These are phyloP conservation scores for Octodonta nipae DNA, from an alignment of 2,888 invertebrate genomes.

Conservation along the genomic window DNA sequence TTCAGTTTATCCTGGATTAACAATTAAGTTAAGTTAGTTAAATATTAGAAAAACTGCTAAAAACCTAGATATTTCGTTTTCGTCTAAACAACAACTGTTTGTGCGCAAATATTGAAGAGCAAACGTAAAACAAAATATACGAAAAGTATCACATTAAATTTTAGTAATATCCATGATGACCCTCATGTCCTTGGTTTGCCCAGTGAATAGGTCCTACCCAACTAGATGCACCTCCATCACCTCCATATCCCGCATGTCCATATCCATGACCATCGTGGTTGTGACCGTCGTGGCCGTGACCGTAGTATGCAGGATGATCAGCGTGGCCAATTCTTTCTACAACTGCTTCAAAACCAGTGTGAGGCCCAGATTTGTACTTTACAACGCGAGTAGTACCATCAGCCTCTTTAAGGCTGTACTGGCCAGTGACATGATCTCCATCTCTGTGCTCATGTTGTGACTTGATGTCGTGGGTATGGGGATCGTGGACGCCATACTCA, in stretches of 20 bases:
- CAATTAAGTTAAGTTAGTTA: no score
- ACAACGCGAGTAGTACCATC: slow-evolving; percentile 33
- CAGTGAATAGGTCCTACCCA: slow-evolving; percentile 21
- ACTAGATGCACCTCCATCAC: slow-evolving; percentile 15
- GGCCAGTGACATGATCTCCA: slow-evolving; percentile 30
- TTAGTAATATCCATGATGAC: background rate
- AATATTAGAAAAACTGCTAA: no score
- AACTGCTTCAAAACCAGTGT: slow-evolving; percentile 20
- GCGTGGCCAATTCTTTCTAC: slow-evolving; percentile 20
- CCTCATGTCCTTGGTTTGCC: slow-evolving; percentile 11
- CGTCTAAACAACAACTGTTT: no score
- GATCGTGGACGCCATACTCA: slow-evolving; percentile 32
- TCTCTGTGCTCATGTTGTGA: slow-evolving; percentile 31
- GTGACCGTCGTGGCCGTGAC: slow-evolving; percentile 13
- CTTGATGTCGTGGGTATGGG: slow-evolving; percentile 32
- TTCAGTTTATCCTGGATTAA: no score
- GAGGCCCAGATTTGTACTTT: slow-evolving; percentile 23
- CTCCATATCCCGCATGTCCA: slow-evolving; percentile 2
- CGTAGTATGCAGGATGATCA: slow-evolving; percentile 20
- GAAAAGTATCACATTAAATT: no score
- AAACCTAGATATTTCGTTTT: no score
- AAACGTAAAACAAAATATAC: no score
- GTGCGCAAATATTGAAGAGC: no score
- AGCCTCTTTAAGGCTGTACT: slow-evolving; percentile 30
- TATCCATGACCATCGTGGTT: no score